Evolutionary conservation across 2,888 invertebrate genomes (phyloP).

Genomic region (Cerastis rubricosa): DNA sequence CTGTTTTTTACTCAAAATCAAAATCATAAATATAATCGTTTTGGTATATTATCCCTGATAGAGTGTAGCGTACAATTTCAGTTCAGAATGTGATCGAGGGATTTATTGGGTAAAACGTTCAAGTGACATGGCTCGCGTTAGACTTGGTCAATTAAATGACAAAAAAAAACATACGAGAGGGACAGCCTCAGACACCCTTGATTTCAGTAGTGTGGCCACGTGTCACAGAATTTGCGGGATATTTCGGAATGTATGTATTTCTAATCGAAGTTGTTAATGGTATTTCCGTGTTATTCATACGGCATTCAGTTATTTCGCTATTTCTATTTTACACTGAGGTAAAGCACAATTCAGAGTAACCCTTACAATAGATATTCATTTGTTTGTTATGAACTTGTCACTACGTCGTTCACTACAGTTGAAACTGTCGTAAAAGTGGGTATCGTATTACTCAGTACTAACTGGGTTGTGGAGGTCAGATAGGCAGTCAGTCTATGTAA

Average conservation of each 20-base stretch:
- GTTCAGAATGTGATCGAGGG: slow-evolving; percentile 10
- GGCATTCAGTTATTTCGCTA: not conserved
- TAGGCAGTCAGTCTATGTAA: too few relatives aligned
- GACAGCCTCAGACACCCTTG: slow-evolving; percentile 25
- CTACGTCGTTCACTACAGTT: too few relatives aligned
- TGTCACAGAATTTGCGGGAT: not conserved
- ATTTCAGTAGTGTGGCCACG: slow-evolving; percentile 24
- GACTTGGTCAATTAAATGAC: slow-evolving; percentile 70
- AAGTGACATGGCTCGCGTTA: slow-evolving; percentile 60
- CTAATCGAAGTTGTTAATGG: not conserved
- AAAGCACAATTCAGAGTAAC: not conserved
- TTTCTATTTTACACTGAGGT: not conserved
- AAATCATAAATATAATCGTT: too few relatives aligned
- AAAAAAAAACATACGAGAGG: slow-evolving; percentile 67
- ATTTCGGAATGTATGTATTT: slow-evolving; percentile 4
- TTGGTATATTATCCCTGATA: too few relatives aligned
- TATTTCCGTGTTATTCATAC: not conserved
- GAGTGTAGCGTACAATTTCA: not conserved
- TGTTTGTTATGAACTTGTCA: too few relatives aligned
- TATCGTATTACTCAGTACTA: too few relatives aligned
- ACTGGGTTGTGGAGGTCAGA: too few relatives aligned
- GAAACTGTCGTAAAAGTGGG: not conserved
- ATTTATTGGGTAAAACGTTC: slow-evolving; percentile 24
- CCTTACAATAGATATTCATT: not conserved
- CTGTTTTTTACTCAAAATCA: too few relatives aligned